These are phyloP conservation scores for Percopsis transmontana DNA, from an alignment of 2,113 vertebrate genomes.

Conservation along the genomic window DNA sequence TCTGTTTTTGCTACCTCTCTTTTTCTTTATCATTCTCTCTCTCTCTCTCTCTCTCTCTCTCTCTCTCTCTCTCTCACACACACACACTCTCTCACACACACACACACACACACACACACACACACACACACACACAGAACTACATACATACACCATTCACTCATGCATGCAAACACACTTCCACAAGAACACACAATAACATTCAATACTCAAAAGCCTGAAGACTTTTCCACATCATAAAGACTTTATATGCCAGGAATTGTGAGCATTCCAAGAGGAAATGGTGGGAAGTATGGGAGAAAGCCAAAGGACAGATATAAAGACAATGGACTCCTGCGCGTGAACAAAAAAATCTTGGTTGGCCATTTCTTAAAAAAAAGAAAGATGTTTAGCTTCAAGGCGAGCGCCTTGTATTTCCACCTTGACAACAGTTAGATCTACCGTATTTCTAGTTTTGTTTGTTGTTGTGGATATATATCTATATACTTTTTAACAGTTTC, in stretches of 20 bases:
- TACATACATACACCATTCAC: constrained; percentile 35
- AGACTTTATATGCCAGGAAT: constrained; percentile 64
- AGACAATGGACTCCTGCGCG: constrained; percentile 65
- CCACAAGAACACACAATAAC: constrained; percentile 59
- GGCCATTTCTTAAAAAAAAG: constrained; percentile 71
- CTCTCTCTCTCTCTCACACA: too few species aligned
- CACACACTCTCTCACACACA: not conserved
- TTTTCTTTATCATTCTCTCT: too few species aligned
- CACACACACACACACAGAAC: constrained; percentile 17
- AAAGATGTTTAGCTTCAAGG: constrained; percentile 73
- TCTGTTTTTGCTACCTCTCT: too few species aligned
- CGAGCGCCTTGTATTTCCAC: constrained; percentile 74
- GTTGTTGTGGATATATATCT: constrained; percentile 67
- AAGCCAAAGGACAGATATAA: not conserved
- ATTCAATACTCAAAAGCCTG: constrained; percentile 61
- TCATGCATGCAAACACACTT: constrained; percentile 1
- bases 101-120: not conserved
- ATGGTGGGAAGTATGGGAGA: constrained; percentile 6
- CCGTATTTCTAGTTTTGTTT: constrained; percentile 21
- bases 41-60: too few species aligned
- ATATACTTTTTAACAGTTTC: constrained; percentile 71
- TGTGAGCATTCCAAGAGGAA: constrained; percentile 77
- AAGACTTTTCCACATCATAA: constrained; percentile 65
- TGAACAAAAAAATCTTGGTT: constrained; percentile 68
- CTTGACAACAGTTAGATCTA: constrained; percentile 70